A percentile compares a stretch with the other conserved stretches of the same genome.
Conservation (phyloP, 2,113 vertebrate species). For the Anolis carolinensis region DNA sequence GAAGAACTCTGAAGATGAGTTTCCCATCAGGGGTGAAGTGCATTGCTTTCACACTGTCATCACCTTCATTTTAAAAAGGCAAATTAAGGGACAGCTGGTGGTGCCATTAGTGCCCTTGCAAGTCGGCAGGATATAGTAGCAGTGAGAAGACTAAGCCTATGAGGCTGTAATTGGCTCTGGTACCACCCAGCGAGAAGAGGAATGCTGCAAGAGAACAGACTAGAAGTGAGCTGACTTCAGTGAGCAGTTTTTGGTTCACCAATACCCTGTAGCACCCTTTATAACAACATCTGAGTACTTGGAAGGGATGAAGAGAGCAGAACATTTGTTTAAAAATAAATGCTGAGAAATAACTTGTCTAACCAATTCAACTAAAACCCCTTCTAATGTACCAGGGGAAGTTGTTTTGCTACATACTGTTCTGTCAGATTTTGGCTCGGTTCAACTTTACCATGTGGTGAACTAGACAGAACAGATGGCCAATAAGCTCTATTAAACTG, state of each 20-base stretch:
- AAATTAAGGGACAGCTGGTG: conserved; percentile 61
- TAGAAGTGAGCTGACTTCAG: conserved; percentile 11
- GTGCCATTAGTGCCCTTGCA: conserved; percentile 53
- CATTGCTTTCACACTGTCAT: not conserved
- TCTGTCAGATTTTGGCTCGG: conserved; percentile 63
- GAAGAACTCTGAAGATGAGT: not conserved
- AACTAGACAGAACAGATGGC: conserved; percentile 75
- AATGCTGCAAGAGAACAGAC: conserved; percentile 26
- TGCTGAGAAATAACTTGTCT: not conserved
- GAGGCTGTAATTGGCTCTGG: conserved; percentile 22
- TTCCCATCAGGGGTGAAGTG: not conserved
- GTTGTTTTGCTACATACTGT: conserved; percentile 49
- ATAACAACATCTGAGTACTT: not conserved
- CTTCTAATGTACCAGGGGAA: conserved; percentile 30
- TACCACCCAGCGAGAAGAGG: conserved; percentile 52
- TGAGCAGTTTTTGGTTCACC: not conserved
- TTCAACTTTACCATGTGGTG: conserved; percentile 66
- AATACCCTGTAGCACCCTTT: not conserved
- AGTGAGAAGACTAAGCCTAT: conserved; percentile 32
- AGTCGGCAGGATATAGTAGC: conserved; percentile 56
- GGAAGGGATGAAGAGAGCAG: conserved; percentile 7
- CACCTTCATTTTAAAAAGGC: conserved; percentile 27
- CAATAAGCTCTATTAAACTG: conserved; percentile 71
- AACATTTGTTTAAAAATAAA: not conserved
- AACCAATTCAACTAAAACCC: conserved; percentile 3